Base-by-base conservation (phyloP, 1,140 invertebrate species). In the Drosophila insularis region DNA sequence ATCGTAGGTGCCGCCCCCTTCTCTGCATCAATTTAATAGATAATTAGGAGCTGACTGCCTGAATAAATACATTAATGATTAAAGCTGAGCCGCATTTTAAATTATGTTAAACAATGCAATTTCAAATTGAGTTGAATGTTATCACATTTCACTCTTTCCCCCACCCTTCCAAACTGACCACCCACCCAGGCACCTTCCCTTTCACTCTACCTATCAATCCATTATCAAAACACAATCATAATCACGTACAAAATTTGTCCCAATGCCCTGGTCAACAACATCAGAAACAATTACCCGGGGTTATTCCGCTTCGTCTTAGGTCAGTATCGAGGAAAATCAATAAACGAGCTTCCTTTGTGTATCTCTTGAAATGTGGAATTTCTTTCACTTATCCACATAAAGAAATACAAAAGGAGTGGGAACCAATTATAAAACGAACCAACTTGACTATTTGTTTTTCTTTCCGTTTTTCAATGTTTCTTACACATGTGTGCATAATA, bases 281-380 rank as follows among this genome's bases (percentile, higher is more conserved):
- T 13, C n/a, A 46, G 17, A 14, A 46, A 19, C 17, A 50, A 11
- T 50, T 50, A 13, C 43, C 17, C 17, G 5, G 43, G 14, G 5
- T 11, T 50, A 4, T 50, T 50, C 14, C 21, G 43, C 17, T 50
- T 21, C 43, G 43, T 50, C 43, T 50, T 50, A 50, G 43, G 43
- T 50, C 43, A 50, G 43, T 50, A 50, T 50, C 43, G 43, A 50
- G 43, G 17, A 50, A 50, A 50, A 50, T 50, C 43, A 50, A 50
- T 50, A 50, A 50, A 4, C 17, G 8, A 50, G 19, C 19, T 21
- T 50, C 10, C 43, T 21, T 50, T 50, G 43, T 50, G 43, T 50
- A 50, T 50, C 43, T 50, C 17, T 50, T 50, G 1, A 17, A 50
- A 21, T 50, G 5, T 17, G 7, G 8, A 46, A 7, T 40, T 19